Base-by-base conservation (phyloP, 2,888 invertebrate species). In the Dolomedes plantarius region DNA sequence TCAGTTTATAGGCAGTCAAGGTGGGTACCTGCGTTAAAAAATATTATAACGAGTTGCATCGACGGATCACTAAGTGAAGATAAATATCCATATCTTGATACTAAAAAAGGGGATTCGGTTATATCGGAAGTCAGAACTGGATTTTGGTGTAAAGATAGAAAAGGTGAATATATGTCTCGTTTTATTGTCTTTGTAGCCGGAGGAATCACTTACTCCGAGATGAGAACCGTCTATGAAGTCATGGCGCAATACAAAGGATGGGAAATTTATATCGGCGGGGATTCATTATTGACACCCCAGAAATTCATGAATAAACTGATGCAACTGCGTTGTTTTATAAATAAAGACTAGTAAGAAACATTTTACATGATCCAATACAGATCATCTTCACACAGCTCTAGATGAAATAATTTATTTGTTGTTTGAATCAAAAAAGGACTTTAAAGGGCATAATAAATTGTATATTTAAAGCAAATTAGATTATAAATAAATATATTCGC, bases 1-100 rank as follows among this genome's bases (percentile, higher is more conserved):
- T 98, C 98, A 91, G 98, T 98, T 0, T 99, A 98, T 92, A 98
- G 98, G 92, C 98, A 98, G 97, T 98, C 98, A 27, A 94, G 98
- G 89, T 99, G 99, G 99, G 98, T 98, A 0, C 99, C 99, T 0
- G 94, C 98, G 41, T 93, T 98, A 76, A 99, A 99, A 93, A 99
- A 99, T 90, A 95, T 99, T 69, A 97, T 99, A 95, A 99, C 99
- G 91, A 64, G 62, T 56, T 64, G 64, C 28, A 46, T 82, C 28
- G 46, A 82, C 27, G 76, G 64, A 16, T 64, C 39, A 27, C 13
- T 82, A 28, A 76, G 46, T 64, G 46, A 82, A 31, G 71, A 65
- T 46, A n/a, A 6, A 11, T 82, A 62, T 65, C 82, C 82, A n/a
- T 82, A 62, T 71, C 50, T 81, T 5, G 27, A 78, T 23, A 36